Base-by-base conservation (phyloP, 1,140 invertebrate genomes). In the Drosophila kikkawai region DNA sequence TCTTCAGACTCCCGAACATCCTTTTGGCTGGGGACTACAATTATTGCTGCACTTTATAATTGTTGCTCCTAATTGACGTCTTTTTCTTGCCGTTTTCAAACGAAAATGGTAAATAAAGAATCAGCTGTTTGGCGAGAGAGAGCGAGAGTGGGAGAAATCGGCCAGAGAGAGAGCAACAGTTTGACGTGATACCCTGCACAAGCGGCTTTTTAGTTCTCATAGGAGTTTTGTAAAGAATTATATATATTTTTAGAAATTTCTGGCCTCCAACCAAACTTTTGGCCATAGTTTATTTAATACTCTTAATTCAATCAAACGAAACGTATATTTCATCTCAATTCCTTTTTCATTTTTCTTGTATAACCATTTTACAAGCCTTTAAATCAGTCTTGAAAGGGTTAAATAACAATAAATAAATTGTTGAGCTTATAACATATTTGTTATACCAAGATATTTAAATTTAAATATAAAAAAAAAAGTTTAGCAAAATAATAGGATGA, bases 1-100 rank as follows among this genome's bases (percentile, higher is more conserved):
- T 91, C 29, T 87, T 91, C 11, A 92, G 56, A 53, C 55, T 92
- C 11, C 82, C 91, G 59, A 92, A 82, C 91, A 92, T 92, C 50
- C 48, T 88, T 42, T 42, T 51, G 55, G 58, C 39, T 19, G n/a
- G 15, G 13, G 6, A 45, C 13, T 55, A 22, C 22, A 9, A 9
- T 26, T 12, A 6, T 48, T 42, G 11, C 41, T 51, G 11, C n/a
- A 53, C 26, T 29, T 29, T 7, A 29, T 29, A 29, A 29, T 7
- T 29, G 26, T 29, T 29, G 61, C 17, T 65, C 57, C 50, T 47
- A 80, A 87, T 83, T 69, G 39, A 66, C 55, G 51, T 32, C 53
- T 45, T 37, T 22, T 17, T 34, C 45, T 29, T 51, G 37, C 32
- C 42, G 29, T 29, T 47, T 29, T 34, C 48, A 19, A 36, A 66